A percentile compares a stretch with the other conserved stretches of the same genome.
Evolutionary conservation across 1,140 invertebrate genomes (phyloP).

Genomic region (Anastrepha ludens): DNA sequence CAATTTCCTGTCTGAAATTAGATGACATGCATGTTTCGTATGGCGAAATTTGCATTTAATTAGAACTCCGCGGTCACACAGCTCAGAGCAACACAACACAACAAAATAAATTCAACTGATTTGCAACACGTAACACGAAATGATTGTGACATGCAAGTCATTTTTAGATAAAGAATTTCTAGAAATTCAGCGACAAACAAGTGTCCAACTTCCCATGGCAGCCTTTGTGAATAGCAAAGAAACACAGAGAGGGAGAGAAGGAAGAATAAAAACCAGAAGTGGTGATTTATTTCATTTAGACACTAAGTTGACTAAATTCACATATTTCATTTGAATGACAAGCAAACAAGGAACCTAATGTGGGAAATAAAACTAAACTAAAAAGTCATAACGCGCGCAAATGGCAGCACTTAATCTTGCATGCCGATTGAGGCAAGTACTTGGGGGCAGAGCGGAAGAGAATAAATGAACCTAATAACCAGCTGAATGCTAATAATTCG

Average conservation of each 20-base stretch:
- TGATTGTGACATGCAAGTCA: constrained; percentile 20
- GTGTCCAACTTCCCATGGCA: not conserved
- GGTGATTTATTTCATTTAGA: not conserved
- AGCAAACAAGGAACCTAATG: not conserved
- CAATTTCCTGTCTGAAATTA: constrained; percentile 30
- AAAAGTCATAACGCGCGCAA: not conserved
- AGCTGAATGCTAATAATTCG: not conserved
- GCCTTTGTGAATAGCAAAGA: not conserved
- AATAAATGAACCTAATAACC: not conserved
- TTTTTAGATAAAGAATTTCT: not conserved
- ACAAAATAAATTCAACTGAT: constrained; percentile 18
- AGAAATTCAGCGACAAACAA: not conserved
- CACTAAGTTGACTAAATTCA: not conserved
- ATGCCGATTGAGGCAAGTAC: not conserved
- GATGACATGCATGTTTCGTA: constrained; percentile 8
- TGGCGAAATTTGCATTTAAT: constrained; percentile 24
- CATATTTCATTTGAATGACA: not conserved
- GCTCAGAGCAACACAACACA: not conserved
- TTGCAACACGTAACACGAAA: not conserved
- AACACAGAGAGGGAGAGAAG: not conserved
- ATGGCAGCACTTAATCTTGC: not conserved
- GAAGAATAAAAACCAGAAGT: not conserved
- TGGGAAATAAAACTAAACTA: too few relatives aligned
- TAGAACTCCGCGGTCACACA: not conserved
- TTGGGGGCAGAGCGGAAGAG: too few relatives aligned